phyloP scores from a whole-genome alignment of 2,113 vertebrate species.

The Orycteropus afer region DNA sequence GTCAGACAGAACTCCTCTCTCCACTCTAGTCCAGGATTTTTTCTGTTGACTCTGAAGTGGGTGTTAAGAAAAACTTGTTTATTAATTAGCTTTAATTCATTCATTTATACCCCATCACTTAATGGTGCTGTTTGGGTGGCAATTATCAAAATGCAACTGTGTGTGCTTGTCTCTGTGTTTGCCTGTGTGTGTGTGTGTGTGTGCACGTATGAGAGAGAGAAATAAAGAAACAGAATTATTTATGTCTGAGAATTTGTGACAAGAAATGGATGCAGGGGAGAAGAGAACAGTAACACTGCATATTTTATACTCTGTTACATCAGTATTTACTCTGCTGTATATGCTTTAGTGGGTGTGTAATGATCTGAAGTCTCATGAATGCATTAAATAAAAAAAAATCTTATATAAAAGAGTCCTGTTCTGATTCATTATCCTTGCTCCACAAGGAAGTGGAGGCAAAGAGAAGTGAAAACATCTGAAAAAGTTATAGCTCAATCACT shows the following conservation, averaged over 20 bases:
- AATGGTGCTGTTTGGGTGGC: neutral
- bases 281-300: neutral
- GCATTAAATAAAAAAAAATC: neutral
- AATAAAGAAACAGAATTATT: neutral
- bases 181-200: neutral
- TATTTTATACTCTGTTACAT: neutral
- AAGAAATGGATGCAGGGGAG: neutral
- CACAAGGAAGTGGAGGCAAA: neutral
- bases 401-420: neutral
- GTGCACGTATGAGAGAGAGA: neutral
- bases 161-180: neutral
- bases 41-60: neutral
- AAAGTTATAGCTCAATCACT: neutral
- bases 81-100: neutral
- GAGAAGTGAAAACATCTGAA: neutral
- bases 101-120: neutral
- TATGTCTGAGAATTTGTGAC: neutral
- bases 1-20: neutral
- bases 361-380: neutral
- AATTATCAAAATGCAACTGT: neutral
- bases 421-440: slow-evolving; percentile 27
- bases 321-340: neutral
- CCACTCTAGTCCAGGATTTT: neutral
- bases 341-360: neutral
- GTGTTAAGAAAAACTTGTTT: neutral